phyloP scores from a whole-genome alignment of 1,140 invertebrate genomes.

The Latrodectus geometricus region DNA sequence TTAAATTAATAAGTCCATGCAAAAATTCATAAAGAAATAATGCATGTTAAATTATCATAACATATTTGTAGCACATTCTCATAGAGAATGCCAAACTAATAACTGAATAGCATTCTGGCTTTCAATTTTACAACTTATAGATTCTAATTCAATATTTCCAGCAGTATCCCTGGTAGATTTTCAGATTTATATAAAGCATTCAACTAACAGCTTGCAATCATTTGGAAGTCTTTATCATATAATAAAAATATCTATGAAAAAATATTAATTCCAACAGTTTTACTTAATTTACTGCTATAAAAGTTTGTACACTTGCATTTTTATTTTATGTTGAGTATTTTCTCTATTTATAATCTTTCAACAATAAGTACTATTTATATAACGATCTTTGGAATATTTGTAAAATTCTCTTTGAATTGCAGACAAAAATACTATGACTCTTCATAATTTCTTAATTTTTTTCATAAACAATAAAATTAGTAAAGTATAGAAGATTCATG shows the following conservation, averaged over 20 bases:
- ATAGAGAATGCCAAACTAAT: too few relatives aligned
- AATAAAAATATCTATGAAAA: background rate
- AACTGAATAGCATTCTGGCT: too few relatives aligned
- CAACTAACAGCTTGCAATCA: background rate
- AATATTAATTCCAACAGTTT: background rate
- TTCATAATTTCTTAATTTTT: background rate
- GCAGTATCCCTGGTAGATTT: background rate
- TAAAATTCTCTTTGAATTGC: background rate
- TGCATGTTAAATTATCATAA: too few relatives aligned
- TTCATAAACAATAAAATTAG: background rate
- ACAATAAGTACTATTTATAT: background rate
- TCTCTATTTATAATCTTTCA: background rate
- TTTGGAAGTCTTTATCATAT: background rate
- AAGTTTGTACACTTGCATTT: background rate
- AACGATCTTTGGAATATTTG: background rate
- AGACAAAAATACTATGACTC: background rate
- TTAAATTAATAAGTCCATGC: too few relatives aligned
- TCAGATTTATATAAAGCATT: background rate
- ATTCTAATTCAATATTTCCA: too few relatives aligned
- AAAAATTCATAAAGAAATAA: too few relatives aligned
- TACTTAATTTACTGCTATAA: background rate
- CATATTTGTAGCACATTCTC: too few relatives aligned
- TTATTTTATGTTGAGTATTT: background rate
- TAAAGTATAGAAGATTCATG: background rate
- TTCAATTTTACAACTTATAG: too few relatives aligned